Evolutionary conservation across 35 echinoderm and acorn worm species (phyloP).

Genomic region (Stichopus chloronotus): DNA sequence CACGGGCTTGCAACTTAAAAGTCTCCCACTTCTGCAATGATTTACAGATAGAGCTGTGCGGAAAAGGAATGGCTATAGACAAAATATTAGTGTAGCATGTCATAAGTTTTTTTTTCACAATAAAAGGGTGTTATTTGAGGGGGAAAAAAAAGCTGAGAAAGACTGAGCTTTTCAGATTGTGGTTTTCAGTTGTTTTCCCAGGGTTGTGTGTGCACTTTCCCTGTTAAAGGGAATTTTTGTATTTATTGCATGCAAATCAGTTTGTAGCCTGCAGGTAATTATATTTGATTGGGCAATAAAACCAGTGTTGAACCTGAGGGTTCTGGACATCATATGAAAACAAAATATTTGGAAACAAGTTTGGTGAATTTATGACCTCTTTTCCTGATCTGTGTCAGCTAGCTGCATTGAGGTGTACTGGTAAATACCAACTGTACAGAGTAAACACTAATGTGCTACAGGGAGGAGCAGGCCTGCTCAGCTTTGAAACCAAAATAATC

Average conservation of each 20-base stretch:
- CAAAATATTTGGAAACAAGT: not conserved
- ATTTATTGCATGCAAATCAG: not conserved
- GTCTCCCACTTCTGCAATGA: no score
- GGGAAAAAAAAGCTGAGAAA: no score
- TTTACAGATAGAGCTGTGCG: no score
- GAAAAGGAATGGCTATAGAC: no score
- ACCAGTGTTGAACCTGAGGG: not conserved
- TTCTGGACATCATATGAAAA: not conserved
- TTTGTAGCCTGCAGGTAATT: not conserved
- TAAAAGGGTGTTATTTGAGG: no score
- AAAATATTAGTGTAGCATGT: no score
- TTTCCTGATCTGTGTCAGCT: not conserved
- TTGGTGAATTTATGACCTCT: not conserved
- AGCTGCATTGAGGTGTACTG: not conserved
- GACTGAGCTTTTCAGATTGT: no score
- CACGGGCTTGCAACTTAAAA: no score
- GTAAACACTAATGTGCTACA: not conserved
- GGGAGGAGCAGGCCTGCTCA: not conserved
- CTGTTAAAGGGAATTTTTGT: not conserved
- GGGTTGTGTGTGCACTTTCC: not conserved
- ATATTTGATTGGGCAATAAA: not conserved
- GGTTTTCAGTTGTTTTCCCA: not conserved
- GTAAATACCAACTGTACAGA: not conserved
- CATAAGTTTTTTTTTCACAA: no score
- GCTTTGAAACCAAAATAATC: not conserved